Evolutionary conservation across 2,888 invertebrate genomes (phyloP).

Genomic region (Villa cingulata): DNA sequence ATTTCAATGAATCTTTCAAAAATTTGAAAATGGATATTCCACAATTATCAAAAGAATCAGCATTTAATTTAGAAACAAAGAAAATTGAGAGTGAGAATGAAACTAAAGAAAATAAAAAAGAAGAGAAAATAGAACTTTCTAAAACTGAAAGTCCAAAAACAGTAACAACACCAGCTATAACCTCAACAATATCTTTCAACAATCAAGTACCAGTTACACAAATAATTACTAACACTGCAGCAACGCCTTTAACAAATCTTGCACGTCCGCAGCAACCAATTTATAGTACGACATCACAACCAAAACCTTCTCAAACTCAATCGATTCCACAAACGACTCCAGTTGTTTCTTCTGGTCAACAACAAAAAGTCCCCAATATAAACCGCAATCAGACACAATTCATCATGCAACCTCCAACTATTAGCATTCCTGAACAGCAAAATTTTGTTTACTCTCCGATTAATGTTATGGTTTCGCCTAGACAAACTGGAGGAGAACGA

Average conservation of each 20-base stretch:
- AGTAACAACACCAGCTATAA: background rate
- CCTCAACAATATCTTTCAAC: conserved; percentile 5
- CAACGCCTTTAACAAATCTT: too few species aligned
- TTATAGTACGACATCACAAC: conserved; percentile 17
- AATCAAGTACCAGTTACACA: conserved; percentile 10
- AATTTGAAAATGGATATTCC: background rate
- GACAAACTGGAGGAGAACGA: conserved; percentile 32
- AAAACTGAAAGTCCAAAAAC: conserved; percentile 16
- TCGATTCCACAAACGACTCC: background rate
- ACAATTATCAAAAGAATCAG: conserved; percentile 25
- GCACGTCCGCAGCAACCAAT: conserved; percentile 12
- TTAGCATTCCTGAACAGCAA: conserved; percentile 46
- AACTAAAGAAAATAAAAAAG: too few species aligned
- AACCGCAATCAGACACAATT: conserved; percentile 21
- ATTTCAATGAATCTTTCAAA: background rate
- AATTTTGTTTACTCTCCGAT: conserved; percentile 26
- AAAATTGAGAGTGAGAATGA: too few species aligned
- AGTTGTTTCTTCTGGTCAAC: background rate
- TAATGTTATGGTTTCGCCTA: conserved; percentile 28
- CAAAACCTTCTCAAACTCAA: background rate
- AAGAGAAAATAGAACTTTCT: conserved; percentile 20
- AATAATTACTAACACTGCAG: background rate
- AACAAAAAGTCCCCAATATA: background rate
- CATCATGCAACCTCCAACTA: conserved; percentile 49
- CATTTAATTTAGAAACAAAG: background rate